phyloP scores from a whole-genome alignment of 2,797 vertebrate species.

The Hybognathus amarus region DNA sequence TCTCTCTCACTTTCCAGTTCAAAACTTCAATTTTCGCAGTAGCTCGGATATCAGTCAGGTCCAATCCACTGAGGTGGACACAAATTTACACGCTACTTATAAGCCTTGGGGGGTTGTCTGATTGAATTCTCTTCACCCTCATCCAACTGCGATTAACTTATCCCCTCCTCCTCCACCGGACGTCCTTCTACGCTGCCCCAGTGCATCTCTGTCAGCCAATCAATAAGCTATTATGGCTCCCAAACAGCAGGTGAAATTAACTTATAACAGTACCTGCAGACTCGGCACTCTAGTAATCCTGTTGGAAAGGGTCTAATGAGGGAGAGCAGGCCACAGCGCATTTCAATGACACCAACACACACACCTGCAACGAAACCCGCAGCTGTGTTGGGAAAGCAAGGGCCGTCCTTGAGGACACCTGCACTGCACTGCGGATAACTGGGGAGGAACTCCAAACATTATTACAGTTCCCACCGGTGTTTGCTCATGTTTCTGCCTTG shows the following conservation, averaged over 20 bases:
- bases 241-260: conserved; percentile 79
- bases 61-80: conserved; percentile 63
- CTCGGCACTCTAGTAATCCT: conserved; percentile 79
- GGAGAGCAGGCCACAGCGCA: conserved; percentile 61
- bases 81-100: conserved; percentile 72
- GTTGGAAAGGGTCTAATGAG: conserved; percentile 68
- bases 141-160: conserved; percentile 78
- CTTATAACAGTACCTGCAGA: conserved; percentile 77
- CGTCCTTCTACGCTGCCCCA: conserved; percentile 68
- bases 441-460: conserved; percentile 15
- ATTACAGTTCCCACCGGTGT: neutral
- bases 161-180: conserved; percentile 65
- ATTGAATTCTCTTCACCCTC: conserved; percentile 73
- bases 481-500: neutral
- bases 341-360: conserved; percentile 56
- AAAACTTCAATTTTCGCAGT: neutral
- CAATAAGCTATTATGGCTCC: conserved; percentile 84
- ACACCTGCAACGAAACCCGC: conserved; percentile 33
- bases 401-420: conserved; percentile 32
- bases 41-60: conserved; percentile 52
- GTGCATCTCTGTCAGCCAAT: conserved; percentile 78
- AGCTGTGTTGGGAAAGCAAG: conserved; percentile 15
- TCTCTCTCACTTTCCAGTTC: conserved; percentile 20
- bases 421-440: conserved; percentile 17
- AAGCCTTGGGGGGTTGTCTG: conserved; percentile 70